Conservation (phyloP, 2,888 invertebrate genomes). For the Melitaea athalia region DNA sequence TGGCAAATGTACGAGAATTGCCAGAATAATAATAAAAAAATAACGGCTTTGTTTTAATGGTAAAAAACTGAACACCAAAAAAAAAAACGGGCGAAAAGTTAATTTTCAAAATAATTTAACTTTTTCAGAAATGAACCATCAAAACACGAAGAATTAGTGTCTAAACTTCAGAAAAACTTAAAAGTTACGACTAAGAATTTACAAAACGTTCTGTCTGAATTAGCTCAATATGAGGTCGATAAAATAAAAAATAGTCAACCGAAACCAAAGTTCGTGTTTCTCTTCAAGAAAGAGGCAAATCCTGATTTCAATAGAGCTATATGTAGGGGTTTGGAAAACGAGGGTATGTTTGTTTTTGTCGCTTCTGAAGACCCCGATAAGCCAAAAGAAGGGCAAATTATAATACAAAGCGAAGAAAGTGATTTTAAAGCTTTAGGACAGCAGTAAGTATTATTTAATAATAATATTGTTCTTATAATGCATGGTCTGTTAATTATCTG, state of each 20-base stretch:
- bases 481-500: no score
- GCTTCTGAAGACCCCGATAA: constrained; percentile 87
- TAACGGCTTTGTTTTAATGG: no score
- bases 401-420: constrained; percentile 81
- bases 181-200: constrained; percentile 85
- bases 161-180: constrained; percentile 87
- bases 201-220: constrained; percentile 85
- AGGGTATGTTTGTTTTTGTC: constrained; percentile 84
- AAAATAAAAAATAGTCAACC: constrained; percentile 77
- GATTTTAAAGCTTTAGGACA: constrained; percentile 80
- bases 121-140: constrained; percentile 85
- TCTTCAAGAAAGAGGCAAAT: constrained; percentile 89
- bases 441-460: constrained; percentile 74
- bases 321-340: constrained; percentile 83
- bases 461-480: background rate
- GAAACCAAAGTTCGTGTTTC: constrained; percentile 79
- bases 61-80: no score
- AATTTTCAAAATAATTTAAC: background rate
- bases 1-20: no score
- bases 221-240: constrained; percentile 86
- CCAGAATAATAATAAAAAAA: no score
- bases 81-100: background rate
- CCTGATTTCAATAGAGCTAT: constrained; percentile 88
- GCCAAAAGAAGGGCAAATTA: constrained; percentile 78
- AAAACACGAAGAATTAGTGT: constrained; percentile 87